Evolutionary conservation across 2,113 vertebrate species (phyloP).

Genomic region (Misgurnus mizolepis): DNA sequence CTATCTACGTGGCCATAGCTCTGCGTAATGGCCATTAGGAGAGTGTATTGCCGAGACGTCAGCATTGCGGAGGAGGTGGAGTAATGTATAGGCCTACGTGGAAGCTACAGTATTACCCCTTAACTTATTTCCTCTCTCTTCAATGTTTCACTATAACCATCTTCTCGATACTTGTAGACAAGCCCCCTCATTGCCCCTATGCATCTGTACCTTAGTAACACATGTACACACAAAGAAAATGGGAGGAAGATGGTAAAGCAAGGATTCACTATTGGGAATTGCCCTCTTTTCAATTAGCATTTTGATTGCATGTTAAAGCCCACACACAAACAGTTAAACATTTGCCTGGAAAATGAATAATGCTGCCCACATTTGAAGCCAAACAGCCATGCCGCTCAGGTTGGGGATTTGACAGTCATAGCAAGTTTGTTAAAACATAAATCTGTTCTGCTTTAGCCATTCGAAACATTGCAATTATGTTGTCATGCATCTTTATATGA

Average conservation of each 20-base stretch:
- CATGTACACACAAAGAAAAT: conserved; percentile 26
- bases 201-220: not conserved
- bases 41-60: conserved; percentile 8
- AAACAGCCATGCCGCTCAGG: conserved; percentile 34
- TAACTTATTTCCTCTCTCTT: conserved; percentile 34
- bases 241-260: conserved; percentile 27
- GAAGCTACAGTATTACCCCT: conserved; percentile 22
- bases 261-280: conserved; percentile 38
- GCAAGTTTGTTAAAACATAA: conserved; percentile 35
- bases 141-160: conserved; percentile 30
- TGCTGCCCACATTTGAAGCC: conserved; percentile 48
- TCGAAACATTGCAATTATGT: conserved; percentile 22
- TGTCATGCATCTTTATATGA: conserved; percentile 25
- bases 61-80: conserved; percentile 40
- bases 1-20: conserved; percentile 26
- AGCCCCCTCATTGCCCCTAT: conserved; percentile 25
- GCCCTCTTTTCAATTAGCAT: conserved; percentile 55
- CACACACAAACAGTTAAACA: conserved; percentile 56
- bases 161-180: conserved; percentile 20
- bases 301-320: conserved; percentile 56
- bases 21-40: conserved; percentile 24
- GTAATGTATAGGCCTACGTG: conserved; percentile 44
- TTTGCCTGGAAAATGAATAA: conserved; percentile 46
- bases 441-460: conserved; percentile 10
- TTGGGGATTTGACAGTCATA: conserved; percentile 41